A percentile compares a stretch with the other conserved stretches of the same genome.
These are phyloP conservation scores for Onthophagus sagittarius DNA, from an alignment of 2,888 invertebrate genomes.

Conservation along the genomic window DNA sequence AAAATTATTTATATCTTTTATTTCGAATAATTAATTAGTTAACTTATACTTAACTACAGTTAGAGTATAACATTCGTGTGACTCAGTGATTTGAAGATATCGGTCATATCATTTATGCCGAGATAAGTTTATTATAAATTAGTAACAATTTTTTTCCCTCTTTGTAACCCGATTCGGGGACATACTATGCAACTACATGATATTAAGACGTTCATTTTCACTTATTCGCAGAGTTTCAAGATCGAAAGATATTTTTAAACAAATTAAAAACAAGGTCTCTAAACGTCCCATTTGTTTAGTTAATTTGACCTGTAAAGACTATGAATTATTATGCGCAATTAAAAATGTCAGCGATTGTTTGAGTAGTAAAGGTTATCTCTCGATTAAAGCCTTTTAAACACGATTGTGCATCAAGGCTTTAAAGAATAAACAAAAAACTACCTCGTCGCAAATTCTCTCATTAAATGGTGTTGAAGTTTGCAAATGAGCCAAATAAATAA, in stretches of 20 bases:
- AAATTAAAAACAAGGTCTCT: not conserved
- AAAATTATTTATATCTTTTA: too few relatives aligned
- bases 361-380: not conserved
- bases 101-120: too few relatives aligned
- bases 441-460: not conserved
- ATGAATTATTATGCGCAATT: not conserved
- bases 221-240: not conserved
- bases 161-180: too few relatives aligned
- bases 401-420: not conserved
- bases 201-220: too few relatives aligned
- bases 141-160: too few relatives aligned
- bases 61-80: too few relatives aligned
- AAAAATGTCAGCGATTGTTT: not conserved
- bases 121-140: too few relatives aligned
- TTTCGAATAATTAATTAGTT: too few relatives aligned
- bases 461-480: not conserved
- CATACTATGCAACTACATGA: too few relatives aligned
- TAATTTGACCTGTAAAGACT: not conserved
- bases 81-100: too few relatives aligned
- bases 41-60: too few relatives aligned
- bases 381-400: not conserved
- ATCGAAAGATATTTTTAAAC: not conserved
- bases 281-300: not conserved
- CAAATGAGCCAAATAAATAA: not conserved
- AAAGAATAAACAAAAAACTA: not conserved